Percentiles rank a stretch among this genome's conserved stretches.
Evolutionary conservation across 2,113 vertebrate genomes (phyloP).

Genomic region (Macroglossus sobrinus): DNA sequence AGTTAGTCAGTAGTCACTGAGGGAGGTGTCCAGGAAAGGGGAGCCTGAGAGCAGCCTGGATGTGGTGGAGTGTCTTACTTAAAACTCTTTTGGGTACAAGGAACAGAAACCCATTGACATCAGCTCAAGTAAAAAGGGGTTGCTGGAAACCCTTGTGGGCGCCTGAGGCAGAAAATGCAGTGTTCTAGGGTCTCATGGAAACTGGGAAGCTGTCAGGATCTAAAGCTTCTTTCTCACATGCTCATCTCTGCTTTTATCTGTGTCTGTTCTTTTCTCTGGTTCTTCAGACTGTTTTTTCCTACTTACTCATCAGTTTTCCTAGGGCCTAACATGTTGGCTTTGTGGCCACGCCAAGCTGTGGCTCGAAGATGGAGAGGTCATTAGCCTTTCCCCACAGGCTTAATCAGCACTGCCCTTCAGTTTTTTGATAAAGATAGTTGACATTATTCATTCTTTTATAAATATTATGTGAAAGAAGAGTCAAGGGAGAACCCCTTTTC

Average conservation of each 20-base stretch:
- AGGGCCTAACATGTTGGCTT: not conserved
- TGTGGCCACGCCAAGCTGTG: not conserved
- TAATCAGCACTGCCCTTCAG: not conserved
- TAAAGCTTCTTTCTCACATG: not conserved
- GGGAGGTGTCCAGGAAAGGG: not conserved
- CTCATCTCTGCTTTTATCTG: not conserved
- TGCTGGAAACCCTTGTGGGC: not conserved
- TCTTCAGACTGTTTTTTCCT: not conserved
- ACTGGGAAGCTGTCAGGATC: not conserved
- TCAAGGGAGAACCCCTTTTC: not conserved
- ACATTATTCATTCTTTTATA: not conserved
- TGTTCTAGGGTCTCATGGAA: not conserved
- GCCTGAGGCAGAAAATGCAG: not conserved
- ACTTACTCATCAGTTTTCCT: not conserved
- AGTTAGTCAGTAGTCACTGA: not conserved
- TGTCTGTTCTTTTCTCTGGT: not conserved
- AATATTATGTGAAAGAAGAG: not conserved
- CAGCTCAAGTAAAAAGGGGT: not conserved
- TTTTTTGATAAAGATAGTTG: conserved; percentile 19
- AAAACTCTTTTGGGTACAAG: not conserved
- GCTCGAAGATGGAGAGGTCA: not conserved
- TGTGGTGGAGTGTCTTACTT: not conserved
- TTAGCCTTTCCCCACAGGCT: not conserved
- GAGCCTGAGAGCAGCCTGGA: not conserved
- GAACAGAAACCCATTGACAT: not conserved